Evolutionary conservation across 2,113 vertebrate species (phyloP).

Genomic region (Bos taurus): DNA sequence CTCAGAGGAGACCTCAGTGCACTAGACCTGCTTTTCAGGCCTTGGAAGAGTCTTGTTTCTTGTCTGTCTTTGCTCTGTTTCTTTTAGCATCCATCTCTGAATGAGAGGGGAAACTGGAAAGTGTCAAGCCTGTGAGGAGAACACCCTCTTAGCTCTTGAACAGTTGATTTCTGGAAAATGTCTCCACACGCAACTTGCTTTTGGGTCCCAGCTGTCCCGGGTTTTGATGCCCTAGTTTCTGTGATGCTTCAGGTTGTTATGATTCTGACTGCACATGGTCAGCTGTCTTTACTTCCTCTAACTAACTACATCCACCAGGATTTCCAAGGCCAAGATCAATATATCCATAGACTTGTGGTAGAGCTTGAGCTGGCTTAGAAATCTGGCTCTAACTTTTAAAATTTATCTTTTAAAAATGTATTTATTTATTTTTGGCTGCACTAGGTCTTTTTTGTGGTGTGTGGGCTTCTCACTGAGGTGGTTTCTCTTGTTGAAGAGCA

Average conservation of each 20-base stretch:
- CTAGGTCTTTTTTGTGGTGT: not conserved
- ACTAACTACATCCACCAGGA: not conserved
- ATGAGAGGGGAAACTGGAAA: not conserved
- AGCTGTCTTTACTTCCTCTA: not conserved
- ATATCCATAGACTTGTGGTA: not conserved
- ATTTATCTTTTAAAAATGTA: not conserved
- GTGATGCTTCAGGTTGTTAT: not conserved
- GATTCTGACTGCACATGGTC: not conserved
- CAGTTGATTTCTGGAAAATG: not conserved
- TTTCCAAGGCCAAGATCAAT: not conserved
- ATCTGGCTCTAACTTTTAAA: not conserved
- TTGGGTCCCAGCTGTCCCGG: not conserved
- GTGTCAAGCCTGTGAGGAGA: not conserved
- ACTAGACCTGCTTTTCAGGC: not conserved
- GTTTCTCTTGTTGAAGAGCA: not conserved
- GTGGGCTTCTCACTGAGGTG: not conserved
- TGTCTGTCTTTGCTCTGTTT: not conserved
- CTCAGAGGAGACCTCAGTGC: not conserved
- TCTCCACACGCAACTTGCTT: not conserved
- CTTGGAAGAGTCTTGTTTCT: not conserved
- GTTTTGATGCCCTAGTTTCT: not conserved
- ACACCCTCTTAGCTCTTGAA: not conserved
- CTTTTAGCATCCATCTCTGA: not conserved
- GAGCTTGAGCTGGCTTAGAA: not conserved
- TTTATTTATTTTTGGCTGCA: not conserved